A percentile compares a stretch with the other conserved stretches of the same genome.
Conservation (phyloP, 1,140 invertebrate species). For the Propsilocerus akamusi region DNA sequence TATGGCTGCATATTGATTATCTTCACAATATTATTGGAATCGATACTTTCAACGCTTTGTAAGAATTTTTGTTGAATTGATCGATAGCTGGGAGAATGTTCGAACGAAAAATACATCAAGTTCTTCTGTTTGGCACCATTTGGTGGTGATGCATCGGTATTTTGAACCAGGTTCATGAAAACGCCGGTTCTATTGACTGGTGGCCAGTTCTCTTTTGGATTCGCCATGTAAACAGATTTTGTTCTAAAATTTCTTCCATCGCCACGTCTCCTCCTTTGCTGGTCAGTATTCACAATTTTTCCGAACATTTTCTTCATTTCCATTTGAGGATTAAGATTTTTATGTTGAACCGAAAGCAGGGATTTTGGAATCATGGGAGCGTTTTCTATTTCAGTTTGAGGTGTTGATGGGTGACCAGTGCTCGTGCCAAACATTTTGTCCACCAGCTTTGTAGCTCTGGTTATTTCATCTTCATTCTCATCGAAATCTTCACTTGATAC, state of each 20-base stretch:
- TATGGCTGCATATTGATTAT: slow-evolving; percentile 60
- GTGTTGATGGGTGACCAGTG: slow-evolving; percentile 18
- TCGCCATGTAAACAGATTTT: slow-evolving; percentile 45
- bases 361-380: slow-evolving; percentile 22
- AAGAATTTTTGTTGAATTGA: slow-evolving; percentile 54
- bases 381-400: slow-evolving; percentile 10
- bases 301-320: slow-evolving; percentile 77
- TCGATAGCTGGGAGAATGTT: slow-evolving; percentile 61
- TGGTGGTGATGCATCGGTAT: slow-evolving; percentile 12
- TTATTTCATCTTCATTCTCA: slow-evolving; percentile 41
- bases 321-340: slow-evolving; percentile 63
- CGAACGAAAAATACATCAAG: slow-evolving; percentile 53
- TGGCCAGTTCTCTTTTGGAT: slow-evolving; percentile 45
- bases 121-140: slow-evolving; percentile 8
- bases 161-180: slow-evolving; percentile 46
- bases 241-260: slow-evolving; percentile 28
- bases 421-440: slow-evolving; percentile 48
- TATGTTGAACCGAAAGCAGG: slow-evolving; percentile 42
- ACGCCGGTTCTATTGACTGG: slow-evolving; percentile 45
- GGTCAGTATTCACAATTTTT: slow-evolving; percentile 49
- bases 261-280: slow-evolving; percentile 39
- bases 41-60: slow-evolving; percentile 56
- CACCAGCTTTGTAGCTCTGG: slow-evolving; percentile 47
- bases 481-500: background rate
- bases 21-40: slow-evolving; percentile 65